Evolutionary conservation across 2,888 invertebrate genomes (phyloP), one percentile per base, ranked within the genome.

Genomic region (Arge pagana): DNA sequence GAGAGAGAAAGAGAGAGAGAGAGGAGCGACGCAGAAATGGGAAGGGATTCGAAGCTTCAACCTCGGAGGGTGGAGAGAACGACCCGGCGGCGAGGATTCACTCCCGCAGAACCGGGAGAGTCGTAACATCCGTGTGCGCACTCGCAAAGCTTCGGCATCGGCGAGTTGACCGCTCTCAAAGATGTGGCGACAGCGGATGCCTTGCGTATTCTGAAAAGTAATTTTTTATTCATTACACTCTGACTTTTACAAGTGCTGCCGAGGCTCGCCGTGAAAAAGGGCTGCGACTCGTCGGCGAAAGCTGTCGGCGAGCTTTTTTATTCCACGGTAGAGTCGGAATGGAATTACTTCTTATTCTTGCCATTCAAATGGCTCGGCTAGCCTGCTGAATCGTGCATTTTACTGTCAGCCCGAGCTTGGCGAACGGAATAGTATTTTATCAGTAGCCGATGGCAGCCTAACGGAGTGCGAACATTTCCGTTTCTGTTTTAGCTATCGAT

Each of bases 161-260:
- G 31, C 21, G 42, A 59, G 65, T 64, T 70, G 70, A 71, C 71
- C 71, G 67, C 56, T 66, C 59, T 64, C 59, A 64, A 62, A 65
- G 64, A 70, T 58, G 65, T 66, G 71, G 64, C 61, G 70, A 71
- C 67, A 66, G 62, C 61, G 58, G 53, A 52, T 50, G 23, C 33
- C 33, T 13, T 43, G 13, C 24, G 24, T 40, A 16, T 16, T 53
- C 50, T 48, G 52, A 59, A 64, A 60, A 58, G 51, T 61, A 61
- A 70, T 72, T 45, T 56, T 65, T 72, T 71, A 72, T 72, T 72
- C 64, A 72, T 49, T 50, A 62, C 60, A 50, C 50, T 58, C 58
- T 56, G 65, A 65, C 65, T 67, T 71, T 66, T 67, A 64, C 24
- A 45, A 31, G 23, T 45, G 6, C 33, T 33, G 23, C 23, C n/a